These are phyloP conservation scores for Spheniscus humboldti DNA, from an alignment of 2,797 vertebrate genomes.

Conservation along the genomic window DNA sequence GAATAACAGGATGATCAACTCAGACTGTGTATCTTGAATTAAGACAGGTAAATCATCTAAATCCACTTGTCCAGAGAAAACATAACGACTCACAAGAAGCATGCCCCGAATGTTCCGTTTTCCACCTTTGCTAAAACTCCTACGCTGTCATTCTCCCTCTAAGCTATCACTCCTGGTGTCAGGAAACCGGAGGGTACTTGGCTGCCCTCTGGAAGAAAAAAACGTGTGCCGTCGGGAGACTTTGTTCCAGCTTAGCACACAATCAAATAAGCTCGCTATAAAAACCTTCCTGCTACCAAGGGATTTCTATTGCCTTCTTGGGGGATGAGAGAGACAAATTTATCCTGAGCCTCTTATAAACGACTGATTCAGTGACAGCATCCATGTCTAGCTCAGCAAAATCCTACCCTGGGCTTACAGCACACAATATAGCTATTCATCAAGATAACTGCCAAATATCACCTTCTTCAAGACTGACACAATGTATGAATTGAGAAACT, in stretches of 20 bases:
- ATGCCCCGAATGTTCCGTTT: neutral
- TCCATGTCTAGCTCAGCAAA: neutral
- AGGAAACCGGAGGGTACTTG: neutral
- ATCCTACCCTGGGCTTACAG: neutral
- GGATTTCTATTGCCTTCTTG: neutral
- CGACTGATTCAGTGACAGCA: neutral
- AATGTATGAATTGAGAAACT: neutral
- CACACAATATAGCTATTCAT: neutral
- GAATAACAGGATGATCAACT: neutral
- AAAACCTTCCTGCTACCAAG: neutral
- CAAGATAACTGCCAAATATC: neutral
- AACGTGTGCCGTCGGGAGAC: neutral
- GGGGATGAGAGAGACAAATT: neutral
- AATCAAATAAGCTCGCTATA: neutral
- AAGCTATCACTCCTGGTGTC: neutral
- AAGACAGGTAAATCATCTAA: neutral
- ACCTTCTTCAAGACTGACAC: neutral
- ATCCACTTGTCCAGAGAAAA: neutral
- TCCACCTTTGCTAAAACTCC: neutral
- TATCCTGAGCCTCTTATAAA: neutral
- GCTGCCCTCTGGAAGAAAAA: neutral
- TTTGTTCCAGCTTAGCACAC: neutral
- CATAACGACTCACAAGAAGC: neutral
- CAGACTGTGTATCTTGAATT: neutral
- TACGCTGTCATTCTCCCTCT: neutral